Evolutionary conservation across 1,140 invertebrate genomes (phyloP).

Genomic region (Thaumetopoea pityocampa): DNA sequence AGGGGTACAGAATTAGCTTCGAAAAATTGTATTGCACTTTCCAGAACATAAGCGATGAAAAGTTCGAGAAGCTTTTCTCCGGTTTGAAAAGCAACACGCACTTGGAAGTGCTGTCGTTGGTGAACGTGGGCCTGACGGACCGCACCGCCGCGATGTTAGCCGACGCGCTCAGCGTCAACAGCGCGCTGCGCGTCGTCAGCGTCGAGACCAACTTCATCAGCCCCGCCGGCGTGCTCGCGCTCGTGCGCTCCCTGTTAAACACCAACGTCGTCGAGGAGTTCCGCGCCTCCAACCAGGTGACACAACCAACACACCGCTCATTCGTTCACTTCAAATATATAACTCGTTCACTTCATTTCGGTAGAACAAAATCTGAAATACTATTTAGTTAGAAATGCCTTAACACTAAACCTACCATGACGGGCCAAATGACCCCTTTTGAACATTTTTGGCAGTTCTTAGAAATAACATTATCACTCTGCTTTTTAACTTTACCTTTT

Average conservation of each 20-base stretch:
- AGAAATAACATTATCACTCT: no score
- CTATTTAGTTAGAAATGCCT: no score
- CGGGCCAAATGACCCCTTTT: no score
- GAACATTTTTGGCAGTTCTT: no score
- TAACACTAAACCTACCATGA: no score
- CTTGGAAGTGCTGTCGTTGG: slow-evolving; percentile 93
- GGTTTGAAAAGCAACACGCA: slow-evolving; percentile 93
- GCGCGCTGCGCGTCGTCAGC: slow-evolving; percentile 91
- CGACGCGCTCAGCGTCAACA: slow-evolving; percentile 91
- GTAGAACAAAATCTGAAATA: no score
- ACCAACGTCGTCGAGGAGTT: slow-evolving; percentile 94
- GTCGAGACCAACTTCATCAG: slow-evolving; percentile 98
- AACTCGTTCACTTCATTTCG: no score
- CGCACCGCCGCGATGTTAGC: slow-evolving; percentile 88
- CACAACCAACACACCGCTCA: slow-evolving; percentile 78
- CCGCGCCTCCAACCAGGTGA: slow-evolving; percentile 96
- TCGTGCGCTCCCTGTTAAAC: slow-evolving; percentile 90
- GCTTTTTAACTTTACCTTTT: no score
- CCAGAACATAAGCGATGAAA: slow-evolving; percentile 97
- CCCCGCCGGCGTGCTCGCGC: slow-evolving; percentile 87
- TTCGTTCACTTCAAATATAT: slow-evolving; percentile 57
- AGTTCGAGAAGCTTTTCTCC: slow-evolving; percentile 92
- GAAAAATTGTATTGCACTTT: no score
- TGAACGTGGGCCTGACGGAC: slow-evolving; percentile 95
- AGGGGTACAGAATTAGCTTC: no score